Evolutionary conservation across 2,113 vertebrate genomes (phyloP), one percentile per base, ranked within the genome.

Genomic region (Nycticryphes semicollaris): DNA sequence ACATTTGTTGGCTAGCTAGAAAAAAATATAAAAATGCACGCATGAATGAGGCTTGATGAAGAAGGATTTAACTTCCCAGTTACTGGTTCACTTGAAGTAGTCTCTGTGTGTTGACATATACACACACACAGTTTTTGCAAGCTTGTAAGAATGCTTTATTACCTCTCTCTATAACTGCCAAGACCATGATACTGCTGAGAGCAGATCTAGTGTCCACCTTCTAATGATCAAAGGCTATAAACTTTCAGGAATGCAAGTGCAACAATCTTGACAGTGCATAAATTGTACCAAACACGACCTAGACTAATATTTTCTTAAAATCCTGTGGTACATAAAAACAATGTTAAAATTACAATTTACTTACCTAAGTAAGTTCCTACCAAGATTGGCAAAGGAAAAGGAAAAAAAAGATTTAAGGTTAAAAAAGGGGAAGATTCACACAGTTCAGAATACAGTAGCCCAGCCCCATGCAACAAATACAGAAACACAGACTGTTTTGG

Each of bases 291-390:
- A 89, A 69, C 22, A 69, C 33, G 72, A 88, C 57, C 86, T 63
- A 63, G 59, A 64, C 79, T 66, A 84, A 50, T 2, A 19, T 45
- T 69, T 57, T 37, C 66, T 80, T 39, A 33, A 48, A 85, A 76
- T 37, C 89, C 74, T 62, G 15, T 51, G 60, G 66, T 63, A 73
- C 10, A 18, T 43, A 79, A 73, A 68, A 90, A 73, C 41, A 64
- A 79, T 77, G 87, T 91, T 69, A 94, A 96, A 95, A 95, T 93
- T 69, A 24, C 68, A 75, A 81, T 68, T 97, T 97, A 98, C 98
- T 98, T 98, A 98, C 98, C 98, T 96, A 98, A 91, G 68, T 98
- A 98, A 97, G 98, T 97, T 97, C 98, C 98, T 98, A 97, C 70
- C 97, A 95, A 86, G 94, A 97, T 75, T 53, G 63, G 94, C 93